Percentiles rank a stretch among this genome's conserved stretches.
Evolutionary conservation across 2,113 vertebrate species (phyloP).

Genomic region (Tenebrosternarchus preto): DNA sequence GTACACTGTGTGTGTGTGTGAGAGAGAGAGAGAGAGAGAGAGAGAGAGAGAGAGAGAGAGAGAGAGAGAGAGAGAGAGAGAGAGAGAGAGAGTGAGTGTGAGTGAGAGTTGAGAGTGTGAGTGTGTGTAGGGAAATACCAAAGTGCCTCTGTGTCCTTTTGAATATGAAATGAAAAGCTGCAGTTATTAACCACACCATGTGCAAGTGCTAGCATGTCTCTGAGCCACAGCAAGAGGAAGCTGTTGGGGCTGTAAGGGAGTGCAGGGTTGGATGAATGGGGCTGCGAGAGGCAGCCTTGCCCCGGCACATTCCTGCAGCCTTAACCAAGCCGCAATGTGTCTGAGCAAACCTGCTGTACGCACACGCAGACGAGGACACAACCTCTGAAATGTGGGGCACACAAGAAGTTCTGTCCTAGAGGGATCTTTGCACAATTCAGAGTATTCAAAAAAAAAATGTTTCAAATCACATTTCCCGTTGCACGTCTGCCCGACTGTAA

Average conservation of each 20-base stretch:
- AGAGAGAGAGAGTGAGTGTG: not conserved
- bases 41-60: too few species aligned
- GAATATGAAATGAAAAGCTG: slow-evolving; percentile 36
- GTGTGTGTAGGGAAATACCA: slow-evolving; percentile 34
- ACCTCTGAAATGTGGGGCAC: not conserved
- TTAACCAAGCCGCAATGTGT: not conserved
- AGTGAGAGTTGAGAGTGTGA: not conserved
- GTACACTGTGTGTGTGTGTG: not conserved
- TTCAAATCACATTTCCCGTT: not conserved
- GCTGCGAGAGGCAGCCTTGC: not conserved
- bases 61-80: not conserved
- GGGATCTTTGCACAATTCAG: not conserved
- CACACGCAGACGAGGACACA: not conserved
- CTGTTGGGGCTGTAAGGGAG: not conserved
- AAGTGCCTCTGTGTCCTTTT: slow-evolving; percentile 24
- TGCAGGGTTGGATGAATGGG: not conserved
- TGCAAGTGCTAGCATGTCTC: slow-evolving; percentile 36
- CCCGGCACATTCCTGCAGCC: not conserved
- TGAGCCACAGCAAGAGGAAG: slow-evolving; percentile 27
- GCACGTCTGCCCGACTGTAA: not conserved
- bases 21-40: not conserved
- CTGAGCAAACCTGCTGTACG: not conserved
- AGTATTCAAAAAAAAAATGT: not conserved
- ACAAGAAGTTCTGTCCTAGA: not conserved
- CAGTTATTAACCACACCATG: slow-evolving; percentile 19